Conservation (phyloP, 2,113 vertebrate genomes). For the Oceanodroma tethys region DNA sequence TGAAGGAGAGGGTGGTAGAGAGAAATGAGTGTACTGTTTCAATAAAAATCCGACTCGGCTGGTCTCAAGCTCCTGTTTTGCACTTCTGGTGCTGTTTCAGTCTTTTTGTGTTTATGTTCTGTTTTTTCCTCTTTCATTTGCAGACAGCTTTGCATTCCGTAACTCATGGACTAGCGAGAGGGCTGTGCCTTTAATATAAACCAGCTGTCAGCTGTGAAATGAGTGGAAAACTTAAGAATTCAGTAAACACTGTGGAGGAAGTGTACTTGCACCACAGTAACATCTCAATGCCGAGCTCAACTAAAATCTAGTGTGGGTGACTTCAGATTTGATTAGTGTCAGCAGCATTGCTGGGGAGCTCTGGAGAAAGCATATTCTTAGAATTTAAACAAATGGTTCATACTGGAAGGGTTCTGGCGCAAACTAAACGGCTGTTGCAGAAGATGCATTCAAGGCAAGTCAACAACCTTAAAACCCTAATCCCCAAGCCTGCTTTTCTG, state of each 20-base stretch:
- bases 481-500: not conserved
- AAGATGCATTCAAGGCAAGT: not conserved
- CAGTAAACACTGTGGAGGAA: not conserved
- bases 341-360: not conserved
- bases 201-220: conserved; percentile 28
- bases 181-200: not conserved
- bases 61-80: not conserved
- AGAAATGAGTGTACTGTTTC: not conserved
- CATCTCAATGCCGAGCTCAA: not conserved
- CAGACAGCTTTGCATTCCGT: not conserved
- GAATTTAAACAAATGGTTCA: not conserved
- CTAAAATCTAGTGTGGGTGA: not conserved
- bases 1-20: not conserved
- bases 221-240: not conserved
- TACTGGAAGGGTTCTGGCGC: not conserved
- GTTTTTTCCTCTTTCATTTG: not conserved
- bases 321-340: not conserved
- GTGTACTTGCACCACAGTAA: not conserved
- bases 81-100: not conserved
- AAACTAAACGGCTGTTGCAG: not conserved
- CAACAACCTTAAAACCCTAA: not conserved
- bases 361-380: not conserved
- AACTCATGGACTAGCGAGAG: not conserved
- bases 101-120: not conserved
- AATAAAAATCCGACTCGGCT: rapidly evolving